Evolutionary conservation across 2,113 vertebrate species (phyloP), one percentile per base, ranked within the genome.

Genomic region (Ammodytes dubius): DNA sequence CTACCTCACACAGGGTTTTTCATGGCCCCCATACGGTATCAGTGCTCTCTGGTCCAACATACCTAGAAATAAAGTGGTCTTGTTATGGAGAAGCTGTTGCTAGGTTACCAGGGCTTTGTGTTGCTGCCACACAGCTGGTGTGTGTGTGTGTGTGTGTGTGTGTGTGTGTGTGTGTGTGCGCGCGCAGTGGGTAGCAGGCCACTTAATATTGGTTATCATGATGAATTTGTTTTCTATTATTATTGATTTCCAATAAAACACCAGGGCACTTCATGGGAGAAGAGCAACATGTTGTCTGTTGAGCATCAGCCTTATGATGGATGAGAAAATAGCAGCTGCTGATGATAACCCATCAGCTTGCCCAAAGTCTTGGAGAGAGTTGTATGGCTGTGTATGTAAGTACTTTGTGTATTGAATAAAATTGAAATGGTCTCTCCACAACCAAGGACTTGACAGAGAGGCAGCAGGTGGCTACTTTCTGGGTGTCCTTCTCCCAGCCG

Each of bases 81-180:
- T 92, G 92, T 93, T 92, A 89, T 93, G 90, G 87, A 89, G 92
- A 92, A 84, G 86, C 92, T 90, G 93, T 94, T 94, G 93, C 93
- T 94, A 93, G 91, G 93, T 81, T 92, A 94, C 93, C 19, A 53
- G 75, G 83, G 84, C 91, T 92, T 89, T 92, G 86, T 94, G 89
- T 88, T 80, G 71, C 88, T 83, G 87, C 85, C 89, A 89, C 89
- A 89, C 91, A 92, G 90, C 91, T 92, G 90, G 88, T 89, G 89
- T 81, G 79, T 68, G 85, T 61, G 17, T 42, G 27, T 27, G 90
- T 91, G 88, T 89, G 89, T 81, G 79, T 68, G 85, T 61, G 17
- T 42, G 27, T 27, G 27, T 27, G 27, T 27, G 27, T 27, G 27
- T 27, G 90, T 91, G 88, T 89, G 89, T 81, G 79, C 68, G 85